Evolutionary conservation across 30 jellyfish, hydroid and myxozoan species (phyloP).

Genomic region (Nemopilema nomurai): DNA sequence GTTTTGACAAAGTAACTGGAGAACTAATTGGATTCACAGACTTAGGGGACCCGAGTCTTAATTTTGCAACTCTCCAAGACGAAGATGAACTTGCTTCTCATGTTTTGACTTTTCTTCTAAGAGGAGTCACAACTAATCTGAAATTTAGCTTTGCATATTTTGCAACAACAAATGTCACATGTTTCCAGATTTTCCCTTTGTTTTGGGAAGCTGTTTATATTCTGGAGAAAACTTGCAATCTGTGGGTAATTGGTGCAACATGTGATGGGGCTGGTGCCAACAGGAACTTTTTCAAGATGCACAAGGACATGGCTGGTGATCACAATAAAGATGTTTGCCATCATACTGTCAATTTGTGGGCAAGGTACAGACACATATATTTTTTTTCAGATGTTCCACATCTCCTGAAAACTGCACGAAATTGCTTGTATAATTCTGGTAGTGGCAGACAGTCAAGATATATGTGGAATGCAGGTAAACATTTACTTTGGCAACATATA

Average conservation of each 20-base stretch:
- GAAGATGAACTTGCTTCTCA: slow-evolving; percentile 58
- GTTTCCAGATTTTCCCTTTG: slow-evolving; percentile 24
- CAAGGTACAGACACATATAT: slow-evolving; percentile 27
- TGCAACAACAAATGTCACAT: slow-evolving; percentile 47
- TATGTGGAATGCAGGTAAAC: not conserved
- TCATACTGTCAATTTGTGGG: slow-evolving; percentile 7
- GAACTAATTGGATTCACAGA: slow-evolving; percentile 48
- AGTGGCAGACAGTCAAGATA: not conserved
- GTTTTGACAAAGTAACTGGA: slow-evolving; percentile 39
- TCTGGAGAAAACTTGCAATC: slow-evolving; percentile 5
- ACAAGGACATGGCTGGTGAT: slow-evolving; percentile 1
- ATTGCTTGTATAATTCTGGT: not conserved
- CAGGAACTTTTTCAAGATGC: slow-evolving; percentile 18
- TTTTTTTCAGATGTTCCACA: not conserved
- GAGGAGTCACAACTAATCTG: slow-evolving; percentile 33
- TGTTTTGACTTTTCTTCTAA: slow-evolving; percentile 41
- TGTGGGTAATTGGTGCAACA: slow-evolving; percentile 33
- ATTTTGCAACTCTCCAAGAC: slow-evolving; percentile 60
- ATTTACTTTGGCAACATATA: not conserved
- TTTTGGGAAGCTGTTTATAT: slow-evolving; percentile 19
- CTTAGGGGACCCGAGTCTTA: slow-evolving; percentile 32
- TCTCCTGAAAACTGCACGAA: not conserved
- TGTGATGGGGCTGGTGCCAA: slow-evolving; percentile 43
- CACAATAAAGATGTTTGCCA: slow-evolving; percentile 3
- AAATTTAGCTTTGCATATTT: no score